Percentiles rank a stretch among this genome's conserved stretches.
Evolutionary conservation across 2,888 invertebrate species (phyloP).

Genomic region (Plusia festucae): DNA sequence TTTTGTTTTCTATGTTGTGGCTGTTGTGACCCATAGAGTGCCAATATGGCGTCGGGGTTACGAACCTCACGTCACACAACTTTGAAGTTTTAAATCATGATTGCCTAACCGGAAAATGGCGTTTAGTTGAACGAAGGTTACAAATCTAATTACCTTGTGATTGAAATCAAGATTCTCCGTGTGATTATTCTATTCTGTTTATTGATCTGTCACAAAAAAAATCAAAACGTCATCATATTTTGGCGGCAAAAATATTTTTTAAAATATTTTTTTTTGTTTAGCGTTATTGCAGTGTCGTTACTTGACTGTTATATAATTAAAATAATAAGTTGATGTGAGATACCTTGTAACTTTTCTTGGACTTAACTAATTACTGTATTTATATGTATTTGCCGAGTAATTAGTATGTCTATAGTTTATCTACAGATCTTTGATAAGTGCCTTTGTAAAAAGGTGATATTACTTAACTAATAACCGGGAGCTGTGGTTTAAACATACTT

Average conservation of each 20-base stretch:
- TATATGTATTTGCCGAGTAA: constrained; percentile 12
- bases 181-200: too few relatives aligned
- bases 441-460: neutral
- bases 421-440: neutral
- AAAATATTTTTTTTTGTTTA: neutral
- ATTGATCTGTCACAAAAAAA: too few relatives aligned
- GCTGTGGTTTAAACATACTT: neutral
- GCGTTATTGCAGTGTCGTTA: neutral
- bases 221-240: too few relatives aligned
- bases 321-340: constrained; percentile 34
- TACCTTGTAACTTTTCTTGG: constrained; percentile 24
- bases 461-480: neutral
- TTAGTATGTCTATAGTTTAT: neutral
- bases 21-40: neutral
- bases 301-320: constrained; percentile 19
- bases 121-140: neutral
- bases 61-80: constrained; percentile 26
- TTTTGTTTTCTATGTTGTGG: too few relatives aligned
- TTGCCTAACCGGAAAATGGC: neutral
- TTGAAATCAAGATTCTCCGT: neutral
- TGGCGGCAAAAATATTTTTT: too few relatives aligned
- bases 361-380: constrained; percentile 31
- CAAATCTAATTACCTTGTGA: neutral
- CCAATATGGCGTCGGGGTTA: neutral
- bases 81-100: constrained; percentile 13